A percentile compares a stretch with the other conserved stretches of the same genome.
Conservation (phyloP, 2,888 invertebrate genomes). For the Pimpla rufipes region DNA sequence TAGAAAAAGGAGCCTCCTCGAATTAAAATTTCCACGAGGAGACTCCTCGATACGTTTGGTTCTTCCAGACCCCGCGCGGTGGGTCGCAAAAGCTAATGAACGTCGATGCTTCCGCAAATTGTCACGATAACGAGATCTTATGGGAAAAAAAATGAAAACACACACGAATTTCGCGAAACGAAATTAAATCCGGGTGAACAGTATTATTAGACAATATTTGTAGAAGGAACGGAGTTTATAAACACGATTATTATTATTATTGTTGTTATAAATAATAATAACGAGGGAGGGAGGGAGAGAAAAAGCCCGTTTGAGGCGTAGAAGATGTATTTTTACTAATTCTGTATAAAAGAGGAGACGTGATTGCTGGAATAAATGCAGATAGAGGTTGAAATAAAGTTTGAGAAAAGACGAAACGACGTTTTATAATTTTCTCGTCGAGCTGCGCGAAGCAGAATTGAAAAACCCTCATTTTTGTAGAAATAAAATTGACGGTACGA, state of each 20-base stretch:
- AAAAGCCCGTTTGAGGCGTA: neutral
- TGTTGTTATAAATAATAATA: too few relatives aligned
- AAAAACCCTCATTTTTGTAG: too few relatives aligned
- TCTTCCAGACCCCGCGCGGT: neutral
- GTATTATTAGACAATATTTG: slow-evolving; percentile 63
- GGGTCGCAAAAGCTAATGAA: neutral
- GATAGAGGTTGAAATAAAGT: slow-evolving; percentile 49
- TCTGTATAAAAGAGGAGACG: slow-evolving; percentile 47
- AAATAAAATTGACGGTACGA: too few relatives aligned
- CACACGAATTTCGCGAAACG: neutral
- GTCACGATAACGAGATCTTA: slow-evolving; percentile 5
- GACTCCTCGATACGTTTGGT: neutral
- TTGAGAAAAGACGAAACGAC: slow-evolving; percentile 9
- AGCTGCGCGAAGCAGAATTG: too few relatives aligned
- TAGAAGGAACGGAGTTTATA: slow-evolving; percentile 32
- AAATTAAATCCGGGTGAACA: slow-evolving; percentile 37
- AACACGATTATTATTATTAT: neutral
- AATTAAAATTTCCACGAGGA: neutral
- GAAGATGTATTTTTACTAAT: slow-evolving; percentile 61
- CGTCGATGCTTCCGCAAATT: slow-evolving; percentile 49
- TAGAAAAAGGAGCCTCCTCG: neutral
- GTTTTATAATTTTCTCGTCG: neutral
- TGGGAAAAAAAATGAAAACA: too few relatives aligned
- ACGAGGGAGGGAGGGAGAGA: neutral
- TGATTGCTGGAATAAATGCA: neutral